Percentiles rank a stretch among this genome's conserved stretches.
These are phyloP conservation scores for Spodoptera picta DNA, from an alignment of 2,888 invertebrate species.

Conservation along the genomic window DNA sequence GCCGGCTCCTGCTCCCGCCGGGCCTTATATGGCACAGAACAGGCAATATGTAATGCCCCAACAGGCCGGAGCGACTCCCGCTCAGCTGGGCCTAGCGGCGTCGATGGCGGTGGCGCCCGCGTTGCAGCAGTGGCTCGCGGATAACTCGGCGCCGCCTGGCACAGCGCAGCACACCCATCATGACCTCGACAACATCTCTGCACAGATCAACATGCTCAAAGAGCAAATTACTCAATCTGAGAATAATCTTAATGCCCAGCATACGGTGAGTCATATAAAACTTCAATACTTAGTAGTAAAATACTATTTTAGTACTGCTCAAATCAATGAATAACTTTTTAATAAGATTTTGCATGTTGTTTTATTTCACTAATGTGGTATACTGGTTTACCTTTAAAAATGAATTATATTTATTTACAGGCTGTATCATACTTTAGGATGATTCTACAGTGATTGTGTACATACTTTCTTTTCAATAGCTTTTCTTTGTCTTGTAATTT, in stretches of 20 bases:
- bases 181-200: slow-evolving; percentile 89
- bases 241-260: slow-evolving; percentile 98
- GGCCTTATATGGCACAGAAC: slow-evolving; percentile 88
- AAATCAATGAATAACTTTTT: slow-evolving; percentile 2
- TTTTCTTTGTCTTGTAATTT: slow-evolving; percentile 4
- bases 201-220: slow-evolving; percentile 94
- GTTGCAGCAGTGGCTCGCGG: slow-evolving; percentile 84
- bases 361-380: slow-evolving; percentile 12
- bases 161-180: slow-evolving; percentile 66
- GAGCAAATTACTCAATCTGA: slow-evolving; percentile 99
- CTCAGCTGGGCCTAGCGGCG: slow-evolving; percentile 88
- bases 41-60: slow-evolving; percentile 89
- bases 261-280: slow-evolving; percentile 90
- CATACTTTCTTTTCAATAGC: slow-evolving; percentile 13
- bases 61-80: slow-evolving; percentile 87
- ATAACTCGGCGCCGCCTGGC: slow-evolving; percentile 76
- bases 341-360: slow-evolving; percentile 19
- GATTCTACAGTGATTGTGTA: slow-evolving; percentile 28
- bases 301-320: too few species aligned
- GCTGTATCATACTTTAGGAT: slow-evolving; percentile 36
- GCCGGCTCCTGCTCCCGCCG: slow-evolving; percentile 85
- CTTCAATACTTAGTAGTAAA: too few species aligned
- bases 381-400: slow-evolving; percentile 22
- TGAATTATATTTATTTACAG: slow-evolving; percentile 56
- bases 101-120: slow-evolving; percentile 85